Conservation (phyloP, 2,113 vertebrate genomes). For the Anseranas semipalmata region DNA sequence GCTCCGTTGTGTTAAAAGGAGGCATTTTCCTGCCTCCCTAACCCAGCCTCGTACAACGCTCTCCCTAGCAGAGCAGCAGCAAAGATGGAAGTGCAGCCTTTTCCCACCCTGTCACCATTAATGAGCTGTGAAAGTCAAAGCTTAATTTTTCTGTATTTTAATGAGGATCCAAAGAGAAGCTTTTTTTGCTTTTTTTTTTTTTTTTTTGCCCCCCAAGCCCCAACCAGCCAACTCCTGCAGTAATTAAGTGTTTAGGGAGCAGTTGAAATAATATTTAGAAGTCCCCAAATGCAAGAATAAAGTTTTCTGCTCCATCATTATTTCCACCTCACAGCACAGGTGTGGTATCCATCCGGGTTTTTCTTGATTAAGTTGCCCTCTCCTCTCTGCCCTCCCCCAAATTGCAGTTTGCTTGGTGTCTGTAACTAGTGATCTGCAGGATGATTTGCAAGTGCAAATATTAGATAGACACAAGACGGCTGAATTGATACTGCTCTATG, state of each 20-base stretch:
- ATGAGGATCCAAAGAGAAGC: slow-evolving; percentile 33
- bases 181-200: not conserved
- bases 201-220: slow-evolving; percentile 27
- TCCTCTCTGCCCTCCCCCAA: not conserved
- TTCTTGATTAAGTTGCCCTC: not conserved
- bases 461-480: not conserved
- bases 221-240: slow-evolving; percentile 26
- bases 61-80: not conserved
- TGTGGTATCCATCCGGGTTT: not conserved
- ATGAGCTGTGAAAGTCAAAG: slow-evolving; percentile 64
- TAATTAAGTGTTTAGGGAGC: slow-evolving; percentile 50
- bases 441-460: not conserved
- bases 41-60: not conserved
- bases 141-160: slow-evolving; percentile 57
- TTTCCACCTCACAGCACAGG: slow-evolving; percentile 31
- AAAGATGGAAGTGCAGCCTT: slow-evolving; percentile 44
- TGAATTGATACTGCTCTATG: not conserved
- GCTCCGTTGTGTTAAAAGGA: not conserved
- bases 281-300: not conserved
- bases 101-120: slow-evolving; percentile 52
- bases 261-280: slow-evolving; percentile 44
- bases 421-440: not conserved
- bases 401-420: not conserved
- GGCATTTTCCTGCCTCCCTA: not conserved
- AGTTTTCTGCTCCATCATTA: not conserved